These are phyloP conservation scores for Eristalis tenax DNA, from an alignment of 2,888 invertebrate species.

Conservation along the genomic window DNA sequence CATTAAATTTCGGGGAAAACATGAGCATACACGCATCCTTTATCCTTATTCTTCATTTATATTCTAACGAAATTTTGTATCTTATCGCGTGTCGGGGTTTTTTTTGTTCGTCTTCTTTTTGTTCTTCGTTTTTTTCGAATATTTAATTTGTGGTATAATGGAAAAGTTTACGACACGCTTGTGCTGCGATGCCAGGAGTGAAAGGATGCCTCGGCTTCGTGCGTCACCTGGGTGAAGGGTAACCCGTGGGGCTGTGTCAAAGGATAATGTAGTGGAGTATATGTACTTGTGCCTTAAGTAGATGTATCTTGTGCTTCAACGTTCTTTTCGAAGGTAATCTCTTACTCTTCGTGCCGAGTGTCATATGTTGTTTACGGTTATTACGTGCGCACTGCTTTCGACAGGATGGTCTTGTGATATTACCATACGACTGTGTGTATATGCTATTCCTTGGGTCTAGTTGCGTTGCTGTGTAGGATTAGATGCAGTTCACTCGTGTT, in stretches of 20 bases:
- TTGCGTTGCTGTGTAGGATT: not conserved
- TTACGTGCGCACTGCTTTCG: not conserved
- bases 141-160: conserved; percentile 58
- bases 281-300: not conserved
- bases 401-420: not conserved
- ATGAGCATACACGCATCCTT: conserved; percentile 14
- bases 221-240: conserved; percentile 5
- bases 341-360: not conserved
- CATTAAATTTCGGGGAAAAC: conserved; percentile 34
- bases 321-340: conserved; percentile 8
- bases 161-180: conserved; percentile 53
- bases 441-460: no score
- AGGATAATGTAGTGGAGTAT: not conserved
- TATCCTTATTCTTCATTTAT: conserved; percentile 48
- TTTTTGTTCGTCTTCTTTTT: not conserved
- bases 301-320: not conserved
- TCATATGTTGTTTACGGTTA: conserved; percentile 8
- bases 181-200: conserved; percentile 10
- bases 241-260: not conserved
- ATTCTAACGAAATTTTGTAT: conserved; percentile 35
- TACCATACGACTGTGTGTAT: not conserved
- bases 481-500: not conserved
- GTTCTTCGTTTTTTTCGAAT: conserved; percentile 25
- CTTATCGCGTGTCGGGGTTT: not conserved
- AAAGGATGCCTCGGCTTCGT: conserved; percentile 1